Evolutionary conservation across 2,113 vertebrate genomes (phyloP).

Genomic region (Sardina pilchardus): DNA sequence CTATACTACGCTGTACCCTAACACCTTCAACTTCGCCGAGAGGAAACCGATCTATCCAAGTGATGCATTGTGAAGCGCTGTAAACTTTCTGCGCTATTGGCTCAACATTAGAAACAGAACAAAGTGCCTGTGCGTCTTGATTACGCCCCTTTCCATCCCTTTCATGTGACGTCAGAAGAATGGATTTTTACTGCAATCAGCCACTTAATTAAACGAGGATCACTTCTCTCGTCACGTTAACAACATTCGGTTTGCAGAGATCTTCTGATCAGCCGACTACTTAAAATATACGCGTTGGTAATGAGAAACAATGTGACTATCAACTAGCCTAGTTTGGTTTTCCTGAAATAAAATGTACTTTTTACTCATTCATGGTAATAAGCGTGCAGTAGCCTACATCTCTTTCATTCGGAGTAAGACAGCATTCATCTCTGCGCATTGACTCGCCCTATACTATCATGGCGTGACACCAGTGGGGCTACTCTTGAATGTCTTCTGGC

Average conservation of each 20-base stretch:
- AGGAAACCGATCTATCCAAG: not conserved
- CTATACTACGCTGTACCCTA: not conserved
- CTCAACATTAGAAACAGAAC: slow-evolving; percentile 10
- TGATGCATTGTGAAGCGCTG: not conserved
- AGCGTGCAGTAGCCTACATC: not conserved
- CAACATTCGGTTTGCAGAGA: not conserved
- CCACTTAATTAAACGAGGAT: slow-evolving; percentile 27
- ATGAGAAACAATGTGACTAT: not conserved
- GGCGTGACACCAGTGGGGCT: slow-evolving; percentile 6
- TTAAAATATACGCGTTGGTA: not conserved
- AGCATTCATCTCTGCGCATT: not conserved
- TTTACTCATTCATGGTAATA: not conserved
- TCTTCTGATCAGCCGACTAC: not conserved
- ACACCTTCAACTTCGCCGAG: not conserved
- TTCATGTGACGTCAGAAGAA: slow-evolving; percentile 60
- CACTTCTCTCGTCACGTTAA: slow-evolving; percentile 12
- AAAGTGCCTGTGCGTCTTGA: slow-evolving; percentile 34
- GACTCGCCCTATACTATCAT: slow-evolving; percentile 15
- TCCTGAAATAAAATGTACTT: not conserved
- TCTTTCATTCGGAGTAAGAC: not conserved
- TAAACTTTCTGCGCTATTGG: slow-evolving; percentile 20
- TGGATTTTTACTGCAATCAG: slow-evolving; percentile 22
- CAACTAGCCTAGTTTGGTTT: not conserved
- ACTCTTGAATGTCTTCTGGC: slow-evolving; percentile 12
- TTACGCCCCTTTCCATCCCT: slow-evolving; percentile 54